A percentile compares a stretch with the other conserved stretches of the same genome.
These are phyloP conservation scores for Mobula birostris DNA, from an alignment of 2,113 vertebrate species.

Conservation along the genomic window DNA sequence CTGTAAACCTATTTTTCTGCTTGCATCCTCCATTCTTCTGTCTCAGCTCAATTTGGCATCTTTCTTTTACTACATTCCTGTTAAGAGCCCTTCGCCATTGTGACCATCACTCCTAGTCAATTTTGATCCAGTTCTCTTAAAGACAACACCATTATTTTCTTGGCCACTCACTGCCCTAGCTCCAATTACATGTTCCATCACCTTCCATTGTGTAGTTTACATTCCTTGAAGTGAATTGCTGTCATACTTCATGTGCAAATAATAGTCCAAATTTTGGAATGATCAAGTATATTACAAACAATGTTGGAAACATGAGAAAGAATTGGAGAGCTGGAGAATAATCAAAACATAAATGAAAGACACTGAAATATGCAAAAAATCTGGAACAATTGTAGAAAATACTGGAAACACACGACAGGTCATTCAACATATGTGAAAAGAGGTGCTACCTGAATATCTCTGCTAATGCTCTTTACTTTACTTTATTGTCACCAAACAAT, in stretches of 20 bases:
- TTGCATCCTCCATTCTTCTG: background rate
- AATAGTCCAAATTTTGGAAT: background rate
- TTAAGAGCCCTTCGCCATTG: background rate
- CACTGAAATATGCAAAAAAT: background rate
- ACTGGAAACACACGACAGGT: background rate
- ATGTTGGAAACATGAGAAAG: background rate
- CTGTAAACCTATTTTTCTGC: background rate
- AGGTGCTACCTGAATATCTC: background rate
- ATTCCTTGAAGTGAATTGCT: background rate
- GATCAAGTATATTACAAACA: background rate
- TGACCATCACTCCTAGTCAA: background rate
- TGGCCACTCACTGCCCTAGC: background rate
- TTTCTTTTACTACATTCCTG: background rate
- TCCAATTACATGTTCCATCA: background rate
- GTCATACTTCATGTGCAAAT: background rate
- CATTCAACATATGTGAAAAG: background rate
- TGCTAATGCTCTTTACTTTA: background rate
- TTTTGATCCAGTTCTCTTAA: background rate
- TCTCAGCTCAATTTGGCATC: background rate
- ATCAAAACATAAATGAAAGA: background rate
- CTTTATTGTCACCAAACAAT: no score
- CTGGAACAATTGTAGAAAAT: background rate
- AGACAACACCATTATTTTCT: background rate
- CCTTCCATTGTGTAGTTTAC: background rate
- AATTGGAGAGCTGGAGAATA: background rate